Conservation (phyloP, 2,797 vertebrate genomes). For the Falco peregrinus region DNA sequence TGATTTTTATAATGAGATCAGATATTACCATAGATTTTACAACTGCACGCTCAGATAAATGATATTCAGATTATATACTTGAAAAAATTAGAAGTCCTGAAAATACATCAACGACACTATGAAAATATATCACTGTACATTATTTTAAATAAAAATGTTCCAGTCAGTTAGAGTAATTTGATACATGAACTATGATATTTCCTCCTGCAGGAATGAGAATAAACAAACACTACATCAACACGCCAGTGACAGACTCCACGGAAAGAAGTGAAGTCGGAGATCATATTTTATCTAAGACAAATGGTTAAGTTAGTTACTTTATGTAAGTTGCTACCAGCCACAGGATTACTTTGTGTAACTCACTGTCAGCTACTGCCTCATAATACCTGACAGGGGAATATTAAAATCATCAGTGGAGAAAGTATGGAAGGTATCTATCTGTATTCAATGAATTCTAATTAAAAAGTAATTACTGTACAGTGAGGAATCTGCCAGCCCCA, state of each 20-base stretch:
- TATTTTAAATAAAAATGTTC: constrained; percentile 78
- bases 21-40: constrained; percentile 55
- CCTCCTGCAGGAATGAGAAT: constrained; percentile 68
- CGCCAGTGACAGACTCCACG: constrained; percentile 63
- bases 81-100: constrained; percentile 58
- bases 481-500: constrained; percentile 57
- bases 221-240: constrained; percentile 79
- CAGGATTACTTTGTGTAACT: constrained; percentile 74
- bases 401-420: constrained; percentile 73
- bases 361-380: constrained; percentile 71
- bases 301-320: constrained; percentile 76
- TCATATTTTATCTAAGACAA: constrained; percentile 78
- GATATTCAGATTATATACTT: constrained; percentile 62
- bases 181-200: constrained; percentile 76
- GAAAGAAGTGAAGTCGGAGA: constrained; percentile 67
- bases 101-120: constrained; percentile 62
- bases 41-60: constrained; percentile 39
- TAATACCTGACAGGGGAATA: constrained; percentile 77
- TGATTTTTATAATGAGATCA: constrained; percentile 70
- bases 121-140: constrained; percentile 58
- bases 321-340: constrained; percentile 71
- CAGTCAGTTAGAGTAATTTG: constrained; percentile 78
- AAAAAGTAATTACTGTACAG: constrained; percentile 73
- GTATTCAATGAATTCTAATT: constrained; percentile 80
- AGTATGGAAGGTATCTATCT: constrained; percentile 71